Evolutionary conservation across 2,797 vertebrate species (phyloP).

Genomic region (Crocidura indochinensis): DNA sequence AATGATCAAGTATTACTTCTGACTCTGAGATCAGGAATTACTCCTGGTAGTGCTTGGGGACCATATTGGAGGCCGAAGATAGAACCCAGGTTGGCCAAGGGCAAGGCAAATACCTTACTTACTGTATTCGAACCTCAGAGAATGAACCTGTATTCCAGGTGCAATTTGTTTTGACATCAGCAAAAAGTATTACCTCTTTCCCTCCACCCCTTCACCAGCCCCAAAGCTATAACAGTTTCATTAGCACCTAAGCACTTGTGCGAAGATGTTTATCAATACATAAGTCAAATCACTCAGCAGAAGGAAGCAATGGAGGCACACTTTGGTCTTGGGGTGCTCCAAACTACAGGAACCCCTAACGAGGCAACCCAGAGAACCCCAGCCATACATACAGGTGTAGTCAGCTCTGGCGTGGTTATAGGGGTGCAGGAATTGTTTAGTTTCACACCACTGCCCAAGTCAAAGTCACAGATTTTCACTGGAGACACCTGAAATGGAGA

Average conservation of each 20-base stretch:
- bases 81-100: no score
- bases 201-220: background rate
- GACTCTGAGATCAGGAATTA: no score
- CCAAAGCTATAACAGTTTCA: slow-evolving; percentile 31
- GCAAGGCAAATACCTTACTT: no score
- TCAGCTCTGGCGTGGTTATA: slow-evolving; percentile 98
- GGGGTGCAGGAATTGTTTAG: slow-evolving; percentile 97
- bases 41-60: no score
- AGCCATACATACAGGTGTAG: slow-evolving; percentile 93
- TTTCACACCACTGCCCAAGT: slow-evolving; percentile 97
- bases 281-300: slow-evolving; percentile 9
- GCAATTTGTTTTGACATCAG: background rate
- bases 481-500: slow-evolving; percentile 93
- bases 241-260: background rate
- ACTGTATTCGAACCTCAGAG: no score
- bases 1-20: no score
- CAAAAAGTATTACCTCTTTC: background rate
- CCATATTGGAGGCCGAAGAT: no score
- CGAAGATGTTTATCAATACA: background rate
- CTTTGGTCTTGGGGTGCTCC: background rate
- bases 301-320: background rate
- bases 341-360: background rate
- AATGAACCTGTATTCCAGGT: background rate
- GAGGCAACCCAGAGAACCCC: background rate
- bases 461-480: slow-evolving; percentile 99